Evolutionary conservation across 2,888 invertebrate genomes (phyloP), one percentile per base, ranked within the genome.

Genomic region (Hermodice carunculata): DNA sequence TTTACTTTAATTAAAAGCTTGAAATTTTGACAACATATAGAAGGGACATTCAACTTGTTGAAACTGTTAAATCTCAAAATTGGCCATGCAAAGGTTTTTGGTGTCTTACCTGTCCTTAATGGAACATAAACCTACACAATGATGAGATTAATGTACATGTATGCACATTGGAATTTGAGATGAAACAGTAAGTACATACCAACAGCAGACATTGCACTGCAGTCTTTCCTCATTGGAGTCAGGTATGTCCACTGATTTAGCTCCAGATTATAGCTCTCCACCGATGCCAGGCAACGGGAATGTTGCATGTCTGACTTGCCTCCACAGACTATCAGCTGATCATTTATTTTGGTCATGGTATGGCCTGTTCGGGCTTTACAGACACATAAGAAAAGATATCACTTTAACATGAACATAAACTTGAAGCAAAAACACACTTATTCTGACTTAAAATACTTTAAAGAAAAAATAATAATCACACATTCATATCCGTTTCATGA

Each of bases 181-280:
- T n/a, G n/a, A n/a, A n/a, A n/a, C n/a, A n/a, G n/a, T n/a, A n/a
- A n/a, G 19, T 8, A 42, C 61, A 31, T 42, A 68, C 68, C 68
- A 14, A 58, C 42, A 22, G 65, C 53, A 11, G 57, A 19, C 57
- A 68, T 64, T 28, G 44, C 28, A 31, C 49, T 48, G 58, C 68
- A 68, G 58, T 68, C 68, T n/a, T 53, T 29, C 31, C 68, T 49
- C 68, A 68, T 68, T 19, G 64, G 68, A 1, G 61, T 68, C 17
- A 68, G n/a, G 43, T 49, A 57, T 1, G 53, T 43, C 68, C 68
- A 68, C 59, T 68, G 68, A 26, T 51, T 17, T 14, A 52, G 19
- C 32, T 58, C 58, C 5, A 58, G 22, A 40, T 49, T 37, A 54
- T 52, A 68, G 19, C 53, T 40, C 24, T 68, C 68, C 1, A 65